phyloP scores from a whole-genome alignment of 92 coral and sea anemone species.

The Epizoanthus fatuus region DNA sequence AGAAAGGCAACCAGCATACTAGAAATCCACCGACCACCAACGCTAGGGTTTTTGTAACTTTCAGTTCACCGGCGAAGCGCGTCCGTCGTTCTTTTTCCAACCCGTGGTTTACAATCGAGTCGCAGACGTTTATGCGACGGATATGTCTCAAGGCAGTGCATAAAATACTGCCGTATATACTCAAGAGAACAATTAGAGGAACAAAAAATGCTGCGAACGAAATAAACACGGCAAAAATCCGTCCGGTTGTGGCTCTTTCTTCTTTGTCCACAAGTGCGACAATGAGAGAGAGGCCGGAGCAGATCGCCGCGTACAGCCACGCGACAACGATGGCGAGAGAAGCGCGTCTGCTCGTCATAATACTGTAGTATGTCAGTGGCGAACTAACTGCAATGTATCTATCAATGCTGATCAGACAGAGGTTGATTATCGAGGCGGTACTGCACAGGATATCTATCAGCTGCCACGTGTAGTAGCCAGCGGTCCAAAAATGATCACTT shows the following conservation, averaged over 20 bases:
- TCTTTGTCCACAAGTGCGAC: constrained; percentile 51
- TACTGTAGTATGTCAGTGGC: constrained; percentile 74
- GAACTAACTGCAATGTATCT: constrained; percentile 82
- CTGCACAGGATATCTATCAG: constrained; percentile 82
- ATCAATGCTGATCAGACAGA: constrained; percentile 83
- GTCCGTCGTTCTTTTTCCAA: constrained; percentile 64
- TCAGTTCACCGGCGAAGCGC: constrained; percentile 75
- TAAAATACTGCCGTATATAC: constrained; percentile 73
- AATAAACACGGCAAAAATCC: constrained; percentile 73
- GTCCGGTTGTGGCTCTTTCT: constrained; percentile 69
- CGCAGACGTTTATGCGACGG: constrained; percentile 52
- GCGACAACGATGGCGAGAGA: constrained; percentile 66
- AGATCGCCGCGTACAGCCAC: constrained; percentile 77
- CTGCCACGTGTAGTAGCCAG: constrained; percentile 81
- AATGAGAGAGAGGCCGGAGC: constrained; percentile 73
- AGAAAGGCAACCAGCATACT: constrained; percentile 91
- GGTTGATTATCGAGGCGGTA: constrained; percentile 83
- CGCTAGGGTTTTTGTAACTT: constrained; percentile 80
- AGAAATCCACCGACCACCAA: constrained; percentile 86
- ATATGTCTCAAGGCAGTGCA: constrained; percentile 72
- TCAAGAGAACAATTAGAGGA: constrained; percentile 67
- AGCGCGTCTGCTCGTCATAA: constrained; percentile 82
- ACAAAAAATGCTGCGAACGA: constrained; percentile 77
- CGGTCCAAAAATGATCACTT: constrained; percentile 23
- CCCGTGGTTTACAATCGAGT: constrained; percentile 58